These are phyloP conservation scores for Strigamia maritima DNA, from an alignment of 2,888 invertebrate species.

Conservation along the genomic window DNA sequence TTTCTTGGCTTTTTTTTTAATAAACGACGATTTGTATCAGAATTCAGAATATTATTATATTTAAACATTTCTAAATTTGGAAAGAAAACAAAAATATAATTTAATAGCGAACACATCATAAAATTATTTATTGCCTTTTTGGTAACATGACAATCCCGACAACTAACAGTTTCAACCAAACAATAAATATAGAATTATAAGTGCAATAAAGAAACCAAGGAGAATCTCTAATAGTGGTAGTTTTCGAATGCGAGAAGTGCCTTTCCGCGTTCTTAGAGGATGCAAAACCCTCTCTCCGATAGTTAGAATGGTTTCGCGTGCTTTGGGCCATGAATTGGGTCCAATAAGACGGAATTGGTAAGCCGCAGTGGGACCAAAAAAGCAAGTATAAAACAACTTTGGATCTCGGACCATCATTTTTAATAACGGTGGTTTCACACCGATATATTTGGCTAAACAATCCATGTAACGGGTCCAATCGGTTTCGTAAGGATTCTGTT, in stretches of 20 bases:
- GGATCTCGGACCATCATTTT: background rate
- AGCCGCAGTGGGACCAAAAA: slow-evolving; percentile 31
- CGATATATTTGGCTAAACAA: background rate
- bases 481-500: slow-evolving; percentile 8
- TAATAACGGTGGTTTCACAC: slow-evolving; percentile 1
- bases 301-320: background rate
- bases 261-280: slow-evolving; percentile 1
- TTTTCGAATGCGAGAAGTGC: background rate
- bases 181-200: background rate
- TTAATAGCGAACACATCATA: too few relatives aligned
- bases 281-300: background rate
- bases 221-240: background rate
- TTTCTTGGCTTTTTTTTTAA: too few relatives aligned
- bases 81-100: too few relatives aligned
- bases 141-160: too few relatives aligned
- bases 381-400: background rate
- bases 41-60: too few relatives aligned
- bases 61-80: too few relatives aligned
- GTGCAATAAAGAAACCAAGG: background rate
- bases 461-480: slow-evolving; percentile 31
- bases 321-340: slow-evolving; percentile 16
- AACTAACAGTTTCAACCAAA: background rate
- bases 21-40: too few relatives aligned
- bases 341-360: slow-evolving; percentile 31
- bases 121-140: too few relatives aligned